Evolutionary conservation across 2,888 invertebrate species (phyloP).

Genomic region (Therioaphis trifolii): DNA sequence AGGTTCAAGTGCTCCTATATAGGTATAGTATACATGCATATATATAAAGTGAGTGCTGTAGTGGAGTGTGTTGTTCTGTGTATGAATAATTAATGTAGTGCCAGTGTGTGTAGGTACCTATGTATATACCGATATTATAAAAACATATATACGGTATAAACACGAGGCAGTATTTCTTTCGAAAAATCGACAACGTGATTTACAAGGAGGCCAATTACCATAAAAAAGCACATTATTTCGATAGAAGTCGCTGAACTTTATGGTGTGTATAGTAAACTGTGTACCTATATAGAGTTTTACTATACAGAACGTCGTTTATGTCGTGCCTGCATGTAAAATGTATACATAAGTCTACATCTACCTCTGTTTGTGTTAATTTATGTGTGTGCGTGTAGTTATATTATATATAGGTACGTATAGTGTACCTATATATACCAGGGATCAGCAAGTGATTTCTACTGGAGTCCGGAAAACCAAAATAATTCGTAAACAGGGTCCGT

Average conservation of each 20-base stretch:
- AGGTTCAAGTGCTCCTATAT: constrained; percentile 42
- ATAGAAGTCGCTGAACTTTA: constrained; percentile 48
- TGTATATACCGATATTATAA: neutral
- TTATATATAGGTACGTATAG: too few relatives aligned
- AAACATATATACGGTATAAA: constrained; percentile 2
- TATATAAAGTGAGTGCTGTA: neutral
- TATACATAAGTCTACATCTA: neutral
- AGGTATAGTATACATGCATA: neutral
- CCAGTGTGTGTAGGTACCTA: neutral
- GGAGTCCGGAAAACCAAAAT: too few relatives aligned
- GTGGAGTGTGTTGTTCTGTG: constrained; percentile 4
- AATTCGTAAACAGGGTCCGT: too few relatives aligned
- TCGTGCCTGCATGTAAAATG: neutral
- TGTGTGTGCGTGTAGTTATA: neutral
- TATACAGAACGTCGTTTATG: neutral
- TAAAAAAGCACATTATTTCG: constrained; percentile 20
- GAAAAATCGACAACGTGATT: constrained; percentile 48
- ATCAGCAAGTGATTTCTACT: too few relatives aligned
- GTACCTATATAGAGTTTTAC: too few relatives aligned
- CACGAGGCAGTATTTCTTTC: constrained; percentile 36
- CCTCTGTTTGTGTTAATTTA: too few relatives aligned
- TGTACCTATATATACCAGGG: too few relatives aligned
- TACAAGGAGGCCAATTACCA: constrained; percentile 46
- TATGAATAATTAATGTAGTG: constrained; percentile 52
- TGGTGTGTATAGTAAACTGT: neutral